phyloP scores from a whole-genome alignment of 2,113 vertebrate genomes.

The Pteruthius melanotis region DNA sequence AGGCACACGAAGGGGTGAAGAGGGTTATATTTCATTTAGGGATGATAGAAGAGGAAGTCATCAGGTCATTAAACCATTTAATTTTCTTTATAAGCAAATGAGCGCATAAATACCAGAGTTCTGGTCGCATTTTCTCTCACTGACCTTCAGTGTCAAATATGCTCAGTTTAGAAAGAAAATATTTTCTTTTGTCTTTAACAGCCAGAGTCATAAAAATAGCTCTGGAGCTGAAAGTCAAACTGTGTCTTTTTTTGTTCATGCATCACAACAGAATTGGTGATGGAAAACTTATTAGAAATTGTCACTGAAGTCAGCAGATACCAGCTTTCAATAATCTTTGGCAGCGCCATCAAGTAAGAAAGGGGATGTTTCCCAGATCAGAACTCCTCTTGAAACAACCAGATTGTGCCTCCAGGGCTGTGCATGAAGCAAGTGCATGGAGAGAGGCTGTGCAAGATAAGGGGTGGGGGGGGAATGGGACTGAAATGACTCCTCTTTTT shows the following conservation, averaged over 20 bases:
- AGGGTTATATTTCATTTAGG: not conserved
- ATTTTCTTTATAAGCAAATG: not conserved
- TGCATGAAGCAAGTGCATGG: not conserved
- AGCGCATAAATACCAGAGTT: not conserved
- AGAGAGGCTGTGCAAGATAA: not conserved
- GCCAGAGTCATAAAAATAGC: conserved; percentile 24
- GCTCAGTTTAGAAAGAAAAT: not conserved
- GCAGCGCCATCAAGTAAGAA: not conserved
- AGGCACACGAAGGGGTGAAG: not conserved
- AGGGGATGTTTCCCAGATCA: not conserved
- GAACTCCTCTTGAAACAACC: not conserved
- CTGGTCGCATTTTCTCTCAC: not conserved
- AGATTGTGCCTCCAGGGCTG: not conserved
- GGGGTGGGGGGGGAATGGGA: fast-evolving
- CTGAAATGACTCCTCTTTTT: not conserved
- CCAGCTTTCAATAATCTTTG: not conserved
- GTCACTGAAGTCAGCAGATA: conserved; percentile 22
- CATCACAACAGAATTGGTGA: conserved; percentile 32
- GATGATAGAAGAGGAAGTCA: not conserved
- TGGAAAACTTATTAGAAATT: conserved; percentile 39
- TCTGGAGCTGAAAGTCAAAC: conserved; percentile 1
- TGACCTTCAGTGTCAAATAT: conserved; percentile 4
- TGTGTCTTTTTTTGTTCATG: not conserved
- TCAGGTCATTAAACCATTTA: not conserved
- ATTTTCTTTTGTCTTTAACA: conserved; percentile 36